Evolutionary conservation across 2,113 vertebrate species (phyloP).

Genomic region (Semnornis frantzii): DNA sequence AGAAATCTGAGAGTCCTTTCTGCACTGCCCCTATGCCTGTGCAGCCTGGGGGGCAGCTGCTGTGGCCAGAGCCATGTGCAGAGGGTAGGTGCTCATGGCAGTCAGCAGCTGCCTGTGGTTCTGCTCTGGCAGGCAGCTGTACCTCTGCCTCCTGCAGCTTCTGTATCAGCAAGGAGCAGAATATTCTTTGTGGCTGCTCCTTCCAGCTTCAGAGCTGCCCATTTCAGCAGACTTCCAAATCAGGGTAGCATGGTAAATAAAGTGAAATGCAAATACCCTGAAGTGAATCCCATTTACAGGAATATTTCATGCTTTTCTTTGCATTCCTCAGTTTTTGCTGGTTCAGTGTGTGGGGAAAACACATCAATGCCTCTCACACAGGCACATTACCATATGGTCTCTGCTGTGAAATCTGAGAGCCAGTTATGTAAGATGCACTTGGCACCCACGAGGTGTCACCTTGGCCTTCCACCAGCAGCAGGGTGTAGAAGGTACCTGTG

Average conservation of each 20-base stretch:
- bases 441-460: neutral
- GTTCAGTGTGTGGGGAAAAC: neutral
- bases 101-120: neutral
- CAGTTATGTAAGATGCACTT: neutral
- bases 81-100: rapidly evolving
- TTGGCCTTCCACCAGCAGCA: neutral
- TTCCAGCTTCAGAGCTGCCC: neutral
- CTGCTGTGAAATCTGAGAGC: neutral
- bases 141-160: neutral
- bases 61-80: neutral
- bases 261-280: neutral
- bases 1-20: neutral
- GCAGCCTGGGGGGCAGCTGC: neutral
- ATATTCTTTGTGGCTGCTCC: neutral
- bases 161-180: neutral
- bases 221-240: neutral
- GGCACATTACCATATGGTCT: neutral
- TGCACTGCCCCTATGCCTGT: neutral
- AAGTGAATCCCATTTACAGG: neutral
- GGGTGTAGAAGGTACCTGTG: neutral
- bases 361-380: rapidly evolving
- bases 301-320: neutral
- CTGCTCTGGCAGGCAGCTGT: neutral
- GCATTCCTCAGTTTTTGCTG: neutral
- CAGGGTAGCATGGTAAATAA: neutral